phyloP scores from a whole-genome alignment of 2,113 vertebrate genomes.

The Mobula hypostoma region DNA sequence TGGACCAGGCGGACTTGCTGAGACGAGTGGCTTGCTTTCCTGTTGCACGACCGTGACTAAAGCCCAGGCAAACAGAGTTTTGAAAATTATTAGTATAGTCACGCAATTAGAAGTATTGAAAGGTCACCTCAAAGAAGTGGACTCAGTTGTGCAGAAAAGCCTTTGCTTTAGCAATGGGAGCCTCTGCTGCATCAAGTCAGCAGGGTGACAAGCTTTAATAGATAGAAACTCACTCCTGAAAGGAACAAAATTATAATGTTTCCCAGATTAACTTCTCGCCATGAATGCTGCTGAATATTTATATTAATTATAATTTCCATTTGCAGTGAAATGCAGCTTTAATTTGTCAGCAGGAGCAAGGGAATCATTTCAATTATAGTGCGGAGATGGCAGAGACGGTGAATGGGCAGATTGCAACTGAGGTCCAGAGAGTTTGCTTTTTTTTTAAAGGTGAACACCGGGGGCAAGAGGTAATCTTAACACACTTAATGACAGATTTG shows the following conservation, averaged over 20 bases:
- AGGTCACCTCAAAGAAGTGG: background rate
- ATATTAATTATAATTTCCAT: slow-evolving; percentile 18
- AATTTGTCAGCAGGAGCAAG: background rate
- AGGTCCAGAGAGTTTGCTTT: background rate
- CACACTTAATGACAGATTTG: background rate
- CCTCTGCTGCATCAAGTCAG: background rate
- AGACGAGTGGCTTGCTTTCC: too few relatives aligned
- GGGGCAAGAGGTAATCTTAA: background rate
- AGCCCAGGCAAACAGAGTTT: background rate
- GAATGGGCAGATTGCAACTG: background rate
- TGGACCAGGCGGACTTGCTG: too few relatives aligned
- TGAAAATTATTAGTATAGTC: background rate
- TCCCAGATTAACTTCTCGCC: background rate
- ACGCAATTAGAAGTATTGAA: background rate
- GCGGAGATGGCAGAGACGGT: background rate
- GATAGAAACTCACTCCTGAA: background rate
- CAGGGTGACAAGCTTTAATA: background rate
- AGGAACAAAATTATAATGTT: background rate
- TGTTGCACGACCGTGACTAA: background rate
- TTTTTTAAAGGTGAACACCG: background rate
- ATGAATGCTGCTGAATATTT: background rate
- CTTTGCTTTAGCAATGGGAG: background rate
- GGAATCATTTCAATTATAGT: background rate
- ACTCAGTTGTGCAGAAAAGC: background rate
- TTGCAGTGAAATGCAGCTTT: background rate